Evolutionary conservation across 2,113 vertebrate species (phyloP), one percentile per base, ranked within the genome.

Genomic region (Scophthalmus maximus): DNA sequence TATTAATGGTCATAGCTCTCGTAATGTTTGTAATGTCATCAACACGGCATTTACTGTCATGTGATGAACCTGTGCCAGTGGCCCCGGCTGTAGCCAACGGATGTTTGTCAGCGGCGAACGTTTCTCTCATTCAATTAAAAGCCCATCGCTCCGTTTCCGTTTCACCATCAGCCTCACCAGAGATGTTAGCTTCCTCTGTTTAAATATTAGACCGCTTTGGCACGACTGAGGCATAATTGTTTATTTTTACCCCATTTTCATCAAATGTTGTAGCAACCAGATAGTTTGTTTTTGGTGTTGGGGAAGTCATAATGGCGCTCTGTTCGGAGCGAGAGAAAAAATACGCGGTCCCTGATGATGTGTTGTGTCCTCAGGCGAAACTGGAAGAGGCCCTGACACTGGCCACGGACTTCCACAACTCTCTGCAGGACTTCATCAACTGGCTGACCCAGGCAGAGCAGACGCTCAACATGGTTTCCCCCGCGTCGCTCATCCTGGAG

Each of bases 381-480:
- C 92, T 99, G 85, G 97, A 99, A 86, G 97, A 99, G 83, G 96
- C 97, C 2, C 92, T 98, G 76, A 93, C 57, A 30, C 86, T 98
- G 89, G 97, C 98, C 61, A 94, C 96, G 82, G 96, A 96, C 75
- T 99, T 99, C 93, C 97, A 99, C 87, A 96, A 97, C 88, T 98
- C 96, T 11, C 94, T 99, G 74, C 97, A 99, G 86, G 97, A 98
- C 91, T 99, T 99, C 88, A 97, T 98, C 91, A 98, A 96, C 79
- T 99, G 98, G 97, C 93, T 99, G 40, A 99, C 97, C 30, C 97
- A 98, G 69, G 97, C 96, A 1, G 98, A 99, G 76, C 97, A 98
- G 90, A 98, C 95, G 4, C 94, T 99, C 17, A 98, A 95, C 79
- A 92, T 95, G 84, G 95, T 94, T 79, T 97, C 98, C 30, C 92